Evolutionary conservation across 1,140 invertebrate species (phyloP), one percentile per base, ranked within the genome.

Genomic region (Zaprionus vittiger): DNA sequence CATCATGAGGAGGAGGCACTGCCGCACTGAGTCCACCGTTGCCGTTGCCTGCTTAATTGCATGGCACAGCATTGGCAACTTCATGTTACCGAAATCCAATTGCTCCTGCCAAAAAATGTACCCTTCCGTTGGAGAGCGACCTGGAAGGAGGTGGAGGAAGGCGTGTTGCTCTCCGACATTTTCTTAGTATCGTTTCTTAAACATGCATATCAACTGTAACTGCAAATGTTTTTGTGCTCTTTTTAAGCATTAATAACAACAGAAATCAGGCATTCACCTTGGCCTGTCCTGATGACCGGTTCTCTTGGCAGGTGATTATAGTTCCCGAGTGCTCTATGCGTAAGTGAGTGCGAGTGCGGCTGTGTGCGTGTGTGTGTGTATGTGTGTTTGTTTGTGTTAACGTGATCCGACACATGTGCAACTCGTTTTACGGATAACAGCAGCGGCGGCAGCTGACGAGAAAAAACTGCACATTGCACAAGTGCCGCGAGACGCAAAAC

Each of bases 1-100:
- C 7, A 41, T 11, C 20, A 20, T 31, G 41, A 54, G 17, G 37
- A 31, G 37, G 28, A 37, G 37, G 37, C 24, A 34, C n/a, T 34
- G 65, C 20, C 28, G 12, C 44, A 59, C n/a, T n/a, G 41, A 44
- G 41, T 44, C 41, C 41, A 44, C 41, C 41, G 2, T 17, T 47
- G 41, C n/a, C n/a, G n/a, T 83, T 79, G 61, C 71, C 63, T 63
- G 78, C 81, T 87, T 87, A 87, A 89, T 87, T 87, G 84, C 84
- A 89, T 84, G 81, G 77, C 57, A 89, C 74, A 66, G 74, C 70
- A 80, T 70, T 68, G 81, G 78, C 81, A 87, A 87, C 84, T 87
- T 89, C 71, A 73, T 77, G 74, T 63, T 56, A 63, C 54, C 41
- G 38, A 77, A 73, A 89, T 84, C 72, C 84, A 89, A 79, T 84